A percentile compares a stretch with the other conserved stretches of the same genome.
phyloP scores from a whole-genome alignment of 1,140 invertebrate genomes.

The Dreissena polymorpha region DNA sequence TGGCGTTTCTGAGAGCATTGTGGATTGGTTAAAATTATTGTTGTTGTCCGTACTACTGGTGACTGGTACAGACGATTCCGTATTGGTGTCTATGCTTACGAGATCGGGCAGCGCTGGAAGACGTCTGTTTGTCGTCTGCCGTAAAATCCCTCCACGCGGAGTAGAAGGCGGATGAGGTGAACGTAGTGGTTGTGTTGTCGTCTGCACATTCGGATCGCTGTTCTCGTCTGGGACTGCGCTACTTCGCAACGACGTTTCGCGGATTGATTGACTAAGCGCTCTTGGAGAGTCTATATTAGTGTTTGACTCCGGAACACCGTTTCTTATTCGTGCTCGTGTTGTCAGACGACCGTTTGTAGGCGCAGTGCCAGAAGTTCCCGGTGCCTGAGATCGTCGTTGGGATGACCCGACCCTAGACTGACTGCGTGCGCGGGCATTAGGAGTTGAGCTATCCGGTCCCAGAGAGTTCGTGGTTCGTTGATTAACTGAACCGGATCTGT shows the following conservation, averaged over 20 bases:
- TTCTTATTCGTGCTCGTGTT: constrained; percentile 46
- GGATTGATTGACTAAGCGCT: neutral
- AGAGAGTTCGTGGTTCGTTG: constrained; percentile 8
- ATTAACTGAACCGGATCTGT: neutral
- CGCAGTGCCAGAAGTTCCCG: neutral
- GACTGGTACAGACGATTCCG: constrained; percentile 17
- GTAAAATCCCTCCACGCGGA: neutral
- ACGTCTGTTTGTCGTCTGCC: constrained; percentile 44
- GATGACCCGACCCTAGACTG: constrained; percentile 4
- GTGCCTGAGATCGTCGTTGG: constrained; percentile 28
- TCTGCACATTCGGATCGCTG: constrained; percentile 15
- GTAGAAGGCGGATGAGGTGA: constrained; percentile 8
- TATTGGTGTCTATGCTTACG: constrained; percentile 12
- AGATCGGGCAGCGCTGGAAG: constrained; percentile 61
- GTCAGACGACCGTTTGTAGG: constrained; percentile 27
- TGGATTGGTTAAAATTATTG: constrained; percentile 32
- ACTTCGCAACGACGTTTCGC: constrained; percentile 12
- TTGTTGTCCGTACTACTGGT: constrained; percentile 33
- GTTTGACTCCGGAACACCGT: constrained; percentile 2
- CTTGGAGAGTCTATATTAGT: constrained; percentile 7
- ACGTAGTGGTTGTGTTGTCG: constrained; percentile 15
- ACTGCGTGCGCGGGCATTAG: constrained; percentile 17
- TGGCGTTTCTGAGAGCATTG: neutral
- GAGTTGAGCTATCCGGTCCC: neutral
- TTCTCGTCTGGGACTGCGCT: constrained; percentile 5